phyloP scores from a whole-genome alignment of 2,797 vertebrate species.

The Cichlasoma orientale region DNA sequence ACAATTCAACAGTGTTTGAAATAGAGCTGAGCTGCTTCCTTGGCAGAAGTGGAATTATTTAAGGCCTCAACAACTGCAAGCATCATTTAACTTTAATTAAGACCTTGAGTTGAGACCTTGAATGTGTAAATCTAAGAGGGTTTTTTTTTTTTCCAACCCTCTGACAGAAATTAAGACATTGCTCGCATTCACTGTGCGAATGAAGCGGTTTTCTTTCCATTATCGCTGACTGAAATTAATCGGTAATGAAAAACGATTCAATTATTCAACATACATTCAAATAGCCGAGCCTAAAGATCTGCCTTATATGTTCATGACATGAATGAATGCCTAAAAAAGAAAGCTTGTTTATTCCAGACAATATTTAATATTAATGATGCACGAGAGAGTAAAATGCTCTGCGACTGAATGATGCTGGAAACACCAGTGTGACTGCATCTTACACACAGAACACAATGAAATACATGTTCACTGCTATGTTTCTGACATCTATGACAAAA shows the following conservation, averaged over 20 bases:
- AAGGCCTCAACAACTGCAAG: slow-evolving; percentile 26
- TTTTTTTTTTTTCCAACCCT: background rate
- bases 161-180: slow-evolving; percentile 14
- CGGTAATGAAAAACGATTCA: background rate
- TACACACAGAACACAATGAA: background rate
- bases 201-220: slow-evolving; percentile 1
- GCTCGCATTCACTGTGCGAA: background rate
- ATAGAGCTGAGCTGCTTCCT: slow-evolving; percentile 8
- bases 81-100: slow-evolving; percentile 63
- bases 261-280: background rate
- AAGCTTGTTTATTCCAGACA: background rate
- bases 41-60: slow-evolving; percentile 27
- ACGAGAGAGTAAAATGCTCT: slow-evolving; percentile 12
- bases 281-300: background rate
- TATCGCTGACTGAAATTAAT: slow-evolving; percentile 6
- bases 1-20: background rate
- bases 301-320: background rate
- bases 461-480: slow-evolving; percentile 7
- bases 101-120: slow-evolving; percentile 30
- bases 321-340: background rate
- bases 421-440: background rate
- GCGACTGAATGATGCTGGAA: background rate
- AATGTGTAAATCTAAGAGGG: slow-evolving; percentile 14
- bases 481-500: slow-evolving; percentile 59
- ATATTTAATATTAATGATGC: slow-evolving; percentile 36